Base-by-base conservation (phyloP, 2,888 invertebrate genomes). In the Phengaris arion region DNA sequence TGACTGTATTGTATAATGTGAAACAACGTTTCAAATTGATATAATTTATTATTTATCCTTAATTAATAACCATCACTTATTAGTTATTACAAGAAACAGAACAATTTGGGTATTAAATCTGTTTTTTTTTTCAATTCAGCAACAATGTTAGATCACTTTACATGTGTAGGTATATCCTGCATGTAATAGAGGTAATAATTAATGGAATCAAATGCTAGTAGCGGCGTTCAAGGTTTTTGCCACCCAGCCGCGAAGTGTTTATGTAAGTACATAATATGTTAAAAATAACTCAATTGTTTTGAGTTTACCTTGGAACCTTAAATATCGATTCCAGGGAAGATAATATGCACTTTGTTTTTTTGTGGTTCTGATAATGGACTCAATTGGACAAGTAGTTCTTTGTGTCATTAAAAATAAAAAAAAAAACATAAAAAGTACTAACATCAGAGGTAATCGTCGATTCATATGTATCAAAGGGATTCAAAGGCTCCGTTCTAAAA, bases 241-340 rank as follows among this genome's bases (percentile, higher is more conserved):
- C 64, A 64, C 35, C 64, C 64, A 64, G 12, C 35, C 45, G 64
- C 13, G 64, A 64, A 64, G 35, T 64, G 64, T 64, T 64, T 64
- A 64, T 13, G 64, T 64, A 13, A 12, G 35, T 35, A 35, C 35
- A 35, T 35, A 35, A 12, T 52, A 45, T 7, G 64, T 64, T 64
- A 64, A 64, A 64, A 59, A 12, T 35, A 64, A 64, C 64, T 45
- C 64, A 35, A 64, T 64, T 64, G 64, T 64, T 64, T 64, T 64
- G 35, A 64, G 35, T 64, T 64, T 45, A 45, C 35, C 64, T 64
- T 64, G 64, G 35, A 35, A 64, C 35, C 64, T 45, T 64, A 45
- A 64, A 64, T 64, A 64, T 64, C 13, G 64, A 64, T 64, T 45
- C 35, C 64, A n/a, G 35, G 64, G 64, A 64, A 35, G 12, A 12